These are phyloP conservation scores for Rhagoletis zephyria DNA, from an alignment of 1,140 invertebrate species.

Conservation along the genomic window DNA sequence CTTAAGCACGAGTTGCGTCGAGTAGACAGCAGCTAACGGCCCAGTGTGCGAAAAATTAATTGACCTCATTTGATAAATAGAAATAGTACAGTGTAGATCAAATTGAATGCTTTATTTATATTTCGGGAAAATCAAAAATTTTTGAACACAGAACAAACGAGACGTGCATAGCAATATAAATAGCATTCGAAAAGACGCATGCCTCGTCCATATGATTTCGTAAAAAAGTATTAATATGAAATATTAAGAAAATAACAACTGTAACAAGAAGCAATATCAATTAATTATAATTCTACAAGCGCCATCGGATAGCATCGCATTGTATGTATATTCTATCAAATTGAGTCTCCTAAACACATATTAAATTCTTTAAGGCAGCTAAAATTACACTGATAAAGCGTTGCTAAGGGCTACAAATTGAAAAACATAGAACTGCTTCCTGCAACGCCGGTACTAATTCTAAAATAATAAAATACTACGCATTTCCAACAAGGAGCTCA, in stretches of 20 bases:
- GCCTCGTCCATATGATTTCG: not conserved
- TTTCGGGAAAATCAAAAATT: not conserved
- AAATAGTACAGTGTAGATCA: not conserved
- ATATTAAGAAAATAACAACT: conserved; percentile 13
- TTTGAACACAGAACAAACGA: not conserved
- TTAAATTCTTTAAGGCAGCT: not conserved
- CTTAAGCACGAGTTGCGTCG: not conserved
- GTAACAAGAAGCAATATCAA: conserved; percentile 50
- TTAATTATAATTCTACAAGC: conserved; percentile 9
- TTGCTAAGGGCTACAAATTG: conserved; percentile 1
- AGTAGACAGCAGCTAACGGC: not conserved
- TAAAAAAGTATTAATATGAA: conserved; percentile 19
- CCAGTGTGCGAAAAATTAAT: not conserved
- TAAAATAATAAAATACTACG: not conserved
- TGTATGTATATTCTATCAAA: not conserved
- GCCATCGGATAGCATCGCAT: conserved; percentile 4
- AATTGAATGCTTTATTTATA: not conserved
- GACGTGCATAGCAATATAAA: not conserved
- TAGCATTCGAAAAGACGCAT: not conserved
- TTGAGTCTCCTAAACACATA: not conserved
- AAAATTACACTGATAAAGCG: not conserved
- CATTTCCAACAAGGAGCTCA: not conserved
- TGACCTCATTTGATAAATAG: not conserved
- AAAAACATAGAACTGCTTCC: not conserved
- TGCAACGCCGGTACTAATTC: conserved; percentile 56